phyloP scores from a whole-genome alignment of 1,140 invertebrate genomes.

The Hermetia illucens region DNA sequence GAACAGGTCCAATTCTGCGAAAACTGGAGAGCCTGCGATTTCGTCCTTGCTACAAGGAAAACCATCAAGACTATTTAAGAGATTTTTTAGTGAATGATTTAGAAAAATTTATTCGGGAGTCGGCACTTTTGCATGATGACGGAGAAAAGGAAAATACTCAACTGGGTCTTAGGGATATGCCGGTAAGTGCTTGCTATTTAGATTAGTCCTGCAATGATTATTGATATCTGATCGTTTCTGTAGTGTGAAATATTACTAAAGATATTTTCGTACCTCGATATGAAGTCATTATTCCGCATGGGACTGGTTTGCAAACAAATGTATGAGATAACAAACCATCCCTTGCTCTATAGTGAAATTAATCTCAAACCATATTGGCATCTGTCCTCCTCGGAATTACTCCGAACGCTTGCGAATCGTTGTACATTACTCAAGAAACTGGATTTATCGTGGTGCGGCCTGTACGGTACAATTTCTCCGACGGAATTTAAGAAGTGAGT shows the following conservation, averaged over 20 bases:
- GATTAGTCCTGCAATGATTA: too few relatives aligned
- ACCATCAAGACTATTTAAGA: conserved; percentile 14
- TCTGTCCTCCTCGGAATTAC: conserved; percentile 35
- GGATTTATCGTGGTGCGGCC: conserved; percentile 82
- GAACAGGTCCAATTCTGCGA: conserved; percentile 17
- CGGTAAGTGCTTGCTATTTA: conserved; percentile 14
- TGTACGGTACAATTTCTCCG: conserved; percentile 35
- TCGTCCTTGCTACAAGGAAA: conserved; percentile 15
- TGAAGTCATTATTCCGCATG: conserved; percentile 58
- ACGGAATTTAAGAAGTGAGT: conserved; percentile 26
- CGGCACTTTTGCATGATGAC: not conserved
- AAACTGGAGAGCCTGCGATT: conserved; percentile 24
- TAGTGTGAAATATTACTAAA: conserved; percentile 36
- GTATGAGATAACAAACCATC: conserved; percentile 56
- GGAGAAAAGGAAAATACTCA: conserved; percentile 1
- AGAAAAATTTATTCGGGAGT: conserved; percentile 20
- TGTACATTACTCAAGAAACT: conserved; percentile 59
- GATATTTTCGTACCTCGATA: conserved; percentile 52
- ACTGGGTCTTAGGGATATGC: conserved; percentile 16
- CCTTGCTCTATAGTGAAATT: conserved; percentile 59
- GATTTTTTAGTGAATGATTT: conserved; percentile 30
- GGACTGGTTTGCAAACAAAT: conserved; percentile 63
- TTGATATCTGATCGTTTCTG: conserved; percentile 10
- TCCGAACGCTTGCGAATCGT: conserved; percentile 27
- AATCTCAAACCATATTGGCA: conserved; percentile 63